These are phyloP conservation scores for Archips xylosteana DNA, from an alignment of 2,888 invertebrate species.

Conservation along the genomic window DNA sequence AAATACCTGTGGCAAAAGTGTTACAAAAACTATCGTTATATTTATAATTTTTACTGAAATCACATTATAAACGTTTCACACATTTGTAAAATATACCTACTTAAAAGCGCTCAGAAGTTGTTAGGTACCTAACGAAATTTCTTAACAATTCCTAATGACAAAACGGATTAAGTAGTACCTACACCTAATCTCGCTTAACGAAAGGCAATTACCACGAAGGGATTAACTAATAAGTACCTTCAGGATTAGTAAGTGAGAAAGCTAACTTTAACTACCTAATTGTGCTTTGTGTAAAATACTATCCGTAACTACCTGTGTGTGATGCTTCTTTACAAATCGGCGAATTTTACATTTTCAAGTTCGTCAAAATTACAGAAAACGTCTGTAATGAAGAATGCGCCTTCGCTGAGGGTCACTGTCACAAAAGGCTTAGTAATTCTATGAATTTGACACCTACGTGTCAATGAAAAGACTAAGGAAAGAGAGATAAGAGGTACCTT, in stretches of 20 bases:
- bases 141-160: slow-evolving; percentile 55
- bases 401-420: background rate
- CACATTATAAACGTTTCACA: too few relatives aligned
- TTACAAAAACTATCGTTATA: too few relatives aligned
- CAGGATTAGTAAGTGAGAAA: slow-evolving; percentile 56
- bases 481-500: background rate
- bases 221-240: slow-evolving; percentile 55
- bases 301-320: slow-evolving; percentile 31
- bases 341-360: background rate
- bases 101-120: background rate
- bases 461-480: background rate
- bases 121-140: background rate
- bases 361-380: background rate
- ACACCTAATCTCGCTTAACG: slow-evolving; percentile 49
- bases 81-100: too few relatives aligned
- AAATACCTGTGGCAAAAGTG: too few relatives aligned
- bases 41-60: too few relatives aligned
- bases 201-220: slow-evolving; percentile 62
- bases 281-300: slow-evolving; percentile 30
- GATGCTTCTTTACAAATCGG: slow-evolving; percentile 16
- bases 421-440: background rate
- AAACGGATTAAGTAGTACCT: slow-evolving; percentile 59
- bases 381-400: background rate
- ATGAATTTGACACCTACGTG: background rate
- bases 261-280: slow-evolving; percentile 36